Conservation (phyloP, 2,888 invertebrate species). For the Liopterus haemorrhoidalis region DNA sequence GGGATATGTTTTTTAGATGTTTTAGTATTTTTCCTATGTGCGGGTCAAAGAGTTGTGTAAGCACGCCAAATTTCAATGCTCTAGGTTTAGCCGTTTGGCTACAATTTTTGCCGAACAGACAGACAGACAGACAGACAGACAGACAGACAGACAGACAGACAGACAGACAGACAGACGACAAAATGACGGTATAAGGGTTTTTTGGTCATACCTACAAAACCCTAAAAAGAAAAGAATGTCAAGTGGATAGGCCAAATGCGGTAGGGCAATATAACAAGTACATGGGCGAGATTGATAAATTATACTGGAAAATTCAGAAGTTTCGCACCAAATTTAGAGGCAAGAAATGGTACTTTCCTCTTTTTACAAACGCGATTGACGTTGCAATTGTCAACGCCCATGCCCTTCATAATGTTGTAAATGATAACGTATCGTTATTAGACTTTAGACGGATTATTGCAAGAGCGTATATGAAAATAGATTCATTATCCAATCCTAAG, state of each 20-base stretch:
- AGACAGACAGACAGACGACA: no score
- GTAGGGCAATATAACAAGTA: conserved; percentile 15
- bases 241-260: conserved; percentile 4
- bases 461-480: conserved; percentile 12
- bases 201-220: no score
- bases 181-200: no score
- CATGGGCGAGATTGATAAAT: conserved; percentile 14
- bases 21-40: no score
- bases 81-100: no score
- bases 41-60: no score
- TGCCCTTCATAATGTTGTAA: conserved; percentile 8
- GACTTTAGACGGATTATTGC: conserved; percentile 12
- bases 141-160: no score
- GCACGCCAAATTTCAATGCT: no score
- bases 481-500: conserved; percentile 10
- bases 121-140: no score
- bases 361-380: conserved; percentile 4
- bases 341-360: conserved; percentile 11
- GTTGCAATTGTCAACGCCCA: conserved; percentile 6
- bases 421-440: conserved; percentile 11
- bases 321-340: conserved; percentile 14
- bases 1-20: no score
- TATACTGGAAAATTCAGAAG: conserved; percentile 15
- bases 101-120: no score
- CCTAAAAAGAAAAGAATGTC: conserved; percentile 11